These are phyloP conservation scores for Lipophrys pholis DNA, from an alignment of 2,113 vertebrate genomes.

Conservation along the genomic window DNA sequence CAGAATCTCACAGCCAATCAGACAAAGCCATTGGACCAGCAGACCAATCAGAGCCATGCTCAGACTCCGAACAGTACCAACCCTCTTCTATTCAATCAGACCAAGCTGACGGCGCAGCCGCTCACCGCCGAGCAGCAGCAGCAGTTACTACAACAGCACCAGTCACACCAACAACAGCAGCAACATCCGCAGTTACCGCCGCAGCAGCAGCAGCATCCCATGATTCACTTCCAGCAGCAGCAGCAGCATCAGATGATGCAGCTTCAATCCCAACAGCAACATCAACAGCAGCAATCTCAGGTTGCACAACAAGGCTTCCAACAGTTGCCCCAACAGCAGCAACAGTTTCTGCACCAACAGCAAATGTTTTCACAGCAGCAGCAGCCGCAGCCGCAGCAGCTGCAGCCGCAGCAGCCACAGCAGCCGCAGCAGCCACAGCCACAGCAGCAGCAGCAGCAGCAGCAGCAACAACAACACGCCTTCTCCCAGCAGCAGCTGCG, in stretches of 20 bases:
- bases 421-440: constrained; percentile 59
- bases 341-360: constrained; percentile 71
- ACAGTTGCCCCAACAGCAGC: constrained; percentile 78
- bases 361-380: constrained; percentile 50
- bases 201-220: constrained; percentile 82
- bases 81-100: constrained; percentile 81
- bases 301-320: constrained; percentile 84
- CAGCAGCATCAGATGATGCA: constrained; percentile 68
- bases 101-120: constrained; percentile 65
- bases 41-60: constrained; percentile 87
- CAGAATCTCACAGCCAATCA: constrained; percentile 90
- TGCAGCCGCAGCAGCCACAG: constrained; percentile 57
- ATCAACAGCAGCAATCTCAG: constrained; percentile 81
- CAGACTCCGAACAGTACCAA: constrained; percentile 79
- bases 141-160: constrained; percentile 83
- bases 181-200: constrained; percentile 64
- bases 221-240: constrained; percentile 79
- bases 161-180: constrained; percentile 86
- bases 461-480: constrained; percentile 82
- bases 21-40: constrained; percentile 90
- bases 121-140: constrained; percentile 86
- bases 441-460: constrained; percentile 83
- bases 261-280: constrained; percentile 74
- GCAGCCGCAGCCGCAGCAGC: constrained; percentile 58
- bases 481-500: constrained; percentile 82